These are phyloP conservation scores for Motacilla tschutschensis DNA, from an alignment of 2,113 vertebrate species.

Conservation along the genomic window DNA sequence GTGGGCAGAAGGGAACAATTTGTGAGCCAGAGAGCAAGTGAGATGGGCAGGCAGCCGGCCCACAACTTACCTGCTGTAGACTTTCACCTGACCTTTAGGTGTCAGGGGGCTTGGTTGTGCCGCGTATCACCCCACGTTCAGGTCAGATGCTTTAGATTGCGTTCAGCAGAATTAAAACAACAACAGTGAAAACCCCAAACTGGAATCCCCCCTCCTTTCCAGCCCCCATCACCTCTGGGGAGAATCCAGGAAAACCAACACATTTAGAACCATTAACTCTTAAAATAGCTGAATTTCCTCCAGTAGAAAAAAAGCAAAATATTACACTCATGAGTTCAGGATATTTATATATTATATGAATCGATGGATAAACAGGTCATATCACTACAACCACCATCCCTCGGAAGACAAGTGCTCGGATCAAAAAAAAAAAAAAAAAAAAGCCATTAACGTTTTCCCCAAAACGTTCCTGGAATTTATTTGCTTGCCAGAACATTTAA, in stretches of 20 bases:
- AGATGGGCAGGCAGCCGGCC: neutral
- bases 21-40: conserved; percentile 27
- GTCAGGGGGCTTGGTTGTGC: neutral
- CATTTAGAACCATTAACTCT: conserved; percentile 63
- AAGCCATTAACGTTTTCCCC: neutral
- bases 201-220: conserved; percentile 18
- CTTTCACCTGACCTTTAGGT: conserved; percentile 49
- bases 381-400: neutral
- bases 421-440: neutral
- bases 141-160: conserved; percentile 4
- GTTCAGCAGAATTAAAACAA: conserved; percentile 1
- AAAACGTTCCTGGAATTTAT: neutral
- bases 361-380: conserved; percentile 26
- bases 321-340: conserved; percentile 15
- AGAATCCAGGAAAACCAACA: conserved; percentile 70
- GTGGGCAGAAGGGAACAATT: conserved; percentile 66
- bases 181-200: conserved; percentile 2
- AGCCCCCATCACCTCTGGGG: conserved; percentile 34
- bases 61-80: conserved; percentile 9
- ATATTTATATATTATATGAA: conserved; percentile 29
- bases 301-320: conserved; percentile 1
- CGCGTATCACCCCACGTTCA: neutral
- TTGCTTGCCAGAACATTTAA: conserved; percentile 17
- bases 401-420: neutral
- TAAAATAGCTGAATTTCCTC: conserved; percentile 58